Evolutionary conservation across 2,113 vertebrate species (phyloP).

Genomic region (Mus pahari): DNA sequence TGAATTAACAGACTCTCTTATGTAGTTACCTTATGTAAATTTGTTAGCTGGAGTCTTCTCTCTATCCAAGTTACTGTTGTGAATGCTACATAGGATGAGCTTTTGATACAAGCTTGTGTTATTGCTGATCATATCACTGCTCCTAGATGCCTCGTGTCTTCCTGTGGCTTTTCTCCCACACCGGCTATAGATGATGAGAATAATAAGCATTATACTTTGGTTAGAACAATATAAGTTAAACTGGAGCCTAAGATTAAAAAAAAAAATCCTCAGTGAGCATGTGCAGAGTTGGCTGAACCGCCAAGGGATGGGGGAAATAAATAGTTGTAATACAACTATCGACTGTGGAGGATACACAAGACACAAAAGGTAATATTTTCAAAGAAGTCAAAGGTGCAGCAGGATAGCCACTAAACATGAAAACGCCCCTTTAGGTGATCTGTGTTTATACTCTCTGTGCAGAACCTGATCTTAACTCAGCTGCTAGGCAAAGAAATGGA

Average conservation of each 20-base stretch:
- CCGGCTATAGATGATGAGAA: neutral
- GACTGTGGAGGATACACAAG: neutral
- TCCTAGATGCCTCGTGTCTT: neutral
- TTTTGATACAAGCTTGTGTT: neutral
- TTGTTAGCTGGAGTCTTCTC: neutral
- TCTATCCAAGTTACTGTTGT: neutral
- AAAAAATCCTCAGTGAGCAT: neutral
- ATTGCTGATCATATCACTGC: neutral
- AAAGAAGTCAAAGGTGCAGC: neutral
- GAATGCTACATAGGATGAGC: neutral
- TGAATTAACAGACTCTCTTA: neutral
- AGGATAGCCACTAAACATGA: neutral
- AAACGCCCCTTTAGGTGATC: neutral
- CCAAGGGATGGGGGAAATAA: neutral
- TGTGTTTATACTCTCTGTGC: neutral
- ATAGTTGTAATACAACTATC: neutral
- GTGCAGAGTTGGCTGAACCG: neutral
- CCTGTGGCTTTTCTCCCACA: neutral
- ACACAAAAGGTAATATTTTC: neutral
- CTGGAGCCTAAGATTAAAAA: neutral
- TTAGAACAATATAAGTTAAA: neutral
- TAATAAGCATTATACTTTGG: neutral
- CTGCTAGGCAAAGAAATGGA: neutral
- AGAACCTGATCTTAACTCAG: neutral
- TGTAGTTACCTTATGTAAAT: neutral